These are phyloP conservation scores for Lordiphosa stackelbergi DNA, from an alignment of 1,140 invertebrate genomes.

Conservation along the genomic window DNA sequence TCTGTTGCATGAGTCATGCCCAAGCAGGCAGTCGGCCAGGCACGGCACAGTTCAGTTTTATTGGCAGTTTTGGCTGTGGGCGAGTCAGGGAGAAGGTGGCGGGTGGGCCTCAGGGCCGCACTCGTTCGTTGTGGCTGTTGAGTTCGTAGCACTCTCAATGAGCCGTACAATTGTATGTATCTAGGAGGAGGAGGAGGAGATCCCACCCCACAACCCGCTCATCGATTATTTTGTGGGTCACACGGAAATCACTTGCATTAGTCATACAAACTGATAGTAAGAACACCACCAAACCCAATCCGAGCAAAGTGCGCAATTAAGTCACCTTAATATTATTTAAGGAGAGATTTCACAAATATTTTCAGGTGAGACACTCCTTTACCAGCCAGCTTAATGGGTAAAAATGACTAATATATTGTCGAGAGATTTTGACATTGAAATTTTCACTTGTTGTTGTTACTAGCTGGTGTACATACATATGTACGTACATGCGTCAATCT, in stretches of 20 bases:
- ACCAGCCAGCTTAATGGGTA: slow-evolving; percentile 7
- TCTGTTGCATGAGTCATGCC: slow-evolving; percentile 71
- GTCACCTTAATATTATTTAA: slow-evolving; percentile 34
- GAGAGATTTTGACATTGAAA: slow-evolving; percentile 56
- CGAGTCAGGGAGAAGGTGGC: slow-evolving; percentile 32
- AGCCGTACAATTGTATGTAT: slow-evolving; percentile 50
- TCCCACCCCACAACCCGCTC: slow-evolving; percentile 22
- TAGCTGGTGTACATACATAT: neutral
- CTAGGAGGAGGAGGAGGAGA: neutral
- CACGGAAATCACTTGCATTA: slow-evolving; percentile 72
- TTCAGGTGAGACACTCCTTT: slow-evolving; percentile 10
- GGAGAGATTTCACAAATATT: slow-evolving; percentile 45
- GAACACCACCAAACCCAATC: slow-evolving; percentile 20
- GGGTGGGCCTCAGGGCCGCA: slow-evolving; percentile 17
- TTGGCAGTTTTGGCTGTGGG: slow-evolving; percentile 60
- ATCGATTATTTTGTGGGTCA: slow-evolving; percentile 70
- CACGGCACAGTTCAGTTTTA: slow-evolving; percentile 68
- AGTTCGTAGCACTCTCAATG: slow-evolving; percentile 72
- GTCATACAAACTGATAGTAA: slow-evolving; percentile 55
- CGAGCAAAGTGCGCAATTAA: slow-evolving; percentile 23
- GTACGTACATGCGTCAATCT: slow-evolving; percentile 48
- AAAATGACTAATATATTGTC: slow-evolving; percentile 35
- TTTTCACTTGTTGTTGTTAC: slow-evolving; percentile 39
- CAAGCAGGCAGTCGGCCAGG: slow-evolving; percentile 24
- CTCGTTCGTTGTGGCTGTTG: slow-evolving; percentile 39